Evolutionary conservation across 2,113 vertebrate genomes (phyloP).

Genomic region (Blennius ocellaris): DNA sequence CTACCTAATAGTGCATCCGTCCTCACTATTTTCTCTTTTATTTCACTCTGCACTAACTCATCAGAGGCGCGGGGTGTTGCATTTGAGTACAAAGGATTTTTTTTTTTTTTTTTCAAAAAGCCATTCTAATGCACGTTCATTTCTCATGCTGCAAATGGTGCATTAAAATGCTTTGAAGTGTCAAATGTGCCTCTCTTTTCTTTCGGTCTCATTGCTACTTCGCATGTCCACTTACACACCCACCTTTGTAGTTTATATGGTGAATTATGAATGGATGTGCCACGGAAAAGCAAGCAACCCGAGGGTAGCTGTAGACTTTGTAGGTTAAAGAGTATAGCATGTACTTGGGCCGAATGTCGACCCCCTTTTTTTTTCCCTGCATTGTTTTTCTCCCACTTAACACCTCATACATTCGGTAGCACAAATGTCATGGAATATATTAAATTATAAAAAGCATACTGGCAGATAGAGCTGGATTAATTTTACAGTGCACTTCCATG

Average conservation of each 20-base stretch:
- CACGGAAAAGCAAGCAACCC: slow-evolving; percentile 45
- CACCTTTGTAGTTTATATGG: slow-evolving; percentile 68
- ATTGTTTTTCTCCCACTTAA: slow-evolving; percentile 13
- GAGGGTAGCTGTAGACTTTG: slow-evolving; percentile 18
- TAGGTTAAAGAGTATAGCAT: slow-evolving; percentile 20
- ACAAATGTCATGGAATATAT: slow-evolving; percentile 1
- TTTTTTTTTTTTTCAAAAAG: slow-evolving; percentile 3
- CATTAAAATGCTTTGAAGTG: slow-evolving; percentile 72
- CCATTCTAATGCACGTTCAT: slow-evolving; percentile 35
- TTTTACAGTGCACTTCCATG: slow-evolving; percentile 31
- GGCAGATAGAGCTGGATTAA: slow-evolving; percentile 26
- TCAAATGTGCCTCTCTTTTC: slow-evolving; percentile 48
- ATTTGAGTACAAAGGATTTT: slow-evolving; percentile 46
- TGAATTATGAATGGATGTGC: slow-evolving; percentile 61
- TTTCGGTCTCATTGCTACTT: slow-evolving; percentile 29
- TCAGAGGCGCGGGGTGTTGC: slow-evolving; percentile 26
- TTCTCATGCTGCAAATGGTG: slow-evolving; percentile 45
- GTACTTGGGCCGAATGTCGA: background rate
- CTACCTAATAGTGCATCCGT: slow-evolving; percentile 17
- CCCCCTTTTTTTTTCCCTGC: background rate
- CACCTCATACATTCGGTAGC: background rate
- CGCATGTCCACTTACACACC: slow-evolving; percentile 39
- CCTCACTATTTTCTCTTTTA: background rate
- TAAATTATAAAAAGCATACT: slow-evolving; percentile 8
- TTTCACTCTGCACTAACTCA: slow-evolving; percentile 1